phyloP scores from a whole-genome alignment of 2,888 invertebrate species.

The Tanaodytes sp. region DNA sequence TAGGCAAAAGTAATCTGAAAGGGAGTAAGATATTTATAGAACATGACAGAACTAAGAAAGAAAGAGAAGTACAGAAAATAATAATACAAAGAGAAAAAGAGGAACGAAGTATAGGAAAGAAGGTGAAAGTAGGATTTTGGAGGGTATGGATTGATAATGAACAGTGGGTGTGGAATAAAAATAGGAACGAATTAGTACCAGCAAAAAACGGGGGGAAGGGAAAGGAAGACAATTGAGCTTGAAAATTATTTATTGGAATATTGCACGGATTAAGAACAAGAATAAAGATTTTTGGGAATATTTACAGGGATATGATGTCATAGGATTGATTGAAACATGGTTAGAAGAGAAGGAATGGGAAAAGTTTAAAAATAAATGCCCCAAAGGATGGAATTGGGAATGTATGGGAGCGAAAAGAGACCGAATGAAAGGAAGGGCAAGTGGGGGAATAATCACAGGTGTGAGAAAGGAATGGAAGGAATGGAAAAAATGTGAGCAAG shows the following conservation, averaged over 20 bases:
- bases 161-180: background rate
- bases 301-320: constrained; percentile 34
- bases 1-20: no score
- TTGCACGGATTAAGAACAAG: constrained; percentile 48
- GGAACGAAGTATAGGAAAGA: no score
- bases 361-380: constrained; percentile 6
- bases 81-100: background rate
- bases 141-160: background rate
- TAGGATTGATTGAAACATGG: constrained; percentile 52
- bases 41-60: constrained; percentile 15
- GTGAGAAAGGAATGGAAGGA: constrained; percentile 30
- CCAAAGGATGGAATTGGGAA: constrained; percentile 33
- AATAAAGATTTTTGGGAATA: constrained; percentile 44
- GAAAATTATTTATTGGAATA: constrained; percentile 42
- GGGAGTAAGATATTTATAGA: constrained; percentile 11
- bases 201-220: background rate
- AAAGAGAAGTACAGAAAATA: constrained; percentile 6
- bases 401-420: constrained; percentile 24
- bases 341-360: constrained; percentile 44
- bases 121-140: constrained; percentile 5
- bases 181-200: no score
- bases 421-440: constrained; percentile 22
- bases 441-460: constrained; percentile 41
- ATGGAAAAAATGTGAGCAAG: no score
- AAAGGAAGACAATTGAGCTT: background rate